Percentiles rank a stretch among this genome's conserved stretches.
Conservation (phyloP, 2,113 vertebrate species). For the Rhombomys opimus region DNA sequence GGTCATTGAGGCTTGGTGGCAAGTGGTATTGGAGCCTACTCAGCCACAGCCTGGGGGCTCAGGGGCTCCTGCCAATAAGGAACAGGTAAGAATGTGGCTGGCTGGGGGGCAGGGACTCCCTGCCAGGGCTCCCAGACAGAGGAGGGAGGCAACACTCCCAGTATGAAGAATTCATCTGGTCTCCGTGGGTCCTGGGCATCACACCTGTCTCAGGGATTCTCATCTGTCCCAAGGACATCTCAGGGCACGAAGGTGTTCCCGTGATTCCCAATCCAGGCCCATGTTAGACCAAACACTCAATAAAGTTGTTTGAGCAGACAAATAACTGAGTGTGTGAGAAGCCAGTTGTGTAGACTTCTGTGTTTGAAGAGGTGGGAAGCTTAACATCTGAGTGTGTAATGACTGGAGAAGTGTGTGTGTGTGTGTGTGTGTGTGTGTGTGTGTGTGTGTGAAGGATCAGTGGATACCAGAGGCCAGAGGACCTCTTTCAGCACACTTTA, state of each 20-base stretch:
- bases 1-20: slow-evolving; percentile 23
- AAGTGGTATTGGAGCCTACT: slow-evolving; percentile 3
- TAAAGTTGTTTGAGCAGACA: not conserved
- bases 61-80: not conserved
- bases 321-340: not conserved
- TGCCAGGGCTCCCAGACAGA: not conserved
- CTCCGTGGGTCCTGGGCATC: not conserved
- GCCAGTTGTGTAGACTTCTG: not conserved
- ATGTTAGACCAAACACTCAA: not conserved
- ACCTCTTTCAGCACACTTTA: not conserved
- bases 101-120: not conserved
- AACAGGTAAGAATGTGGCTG: not conserved
- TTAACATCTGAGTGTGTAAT: not conserved
- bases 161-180: not conserved
- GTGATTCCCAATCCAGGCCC: not conserved
- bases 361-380: not conserved
- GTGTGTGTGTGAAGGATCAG: not conserved
- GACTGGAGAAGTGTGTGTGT: not conserved
- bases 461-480: not conserved
- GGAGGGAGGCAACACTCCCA: not conserved
- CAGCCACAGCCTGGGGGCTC: not conserved
- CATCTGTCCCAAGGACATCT: not conserved
- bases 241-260: not conserved
- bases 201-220: not conserved
- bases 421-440: not conserved